Conservation (phyloP, 1,140 invertebrate genomes). For the Thalassaphorura encarpata region DNA sequence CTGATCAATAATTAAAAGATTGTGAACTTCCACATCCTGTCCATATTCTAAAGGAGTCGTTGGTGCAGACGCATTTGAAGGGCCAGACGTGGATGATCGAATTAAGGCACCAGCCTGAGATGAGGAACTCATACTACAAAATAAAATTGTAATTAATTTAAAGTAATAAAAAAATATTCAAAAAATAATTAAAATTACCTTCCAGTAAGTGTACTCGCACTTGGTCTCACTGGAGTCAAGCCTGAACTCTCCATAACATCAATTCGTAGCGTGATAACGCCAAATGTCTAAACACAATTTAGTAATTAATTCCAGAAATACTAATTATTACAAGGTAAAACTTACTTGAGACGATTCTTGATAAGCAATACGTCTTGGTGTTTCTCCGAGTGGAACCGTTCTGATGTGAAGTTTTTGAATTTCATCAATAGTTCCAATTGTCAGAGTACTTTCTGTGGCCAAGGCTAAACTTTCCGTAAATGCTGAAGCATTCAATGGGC, state of each 20-base stretch:
- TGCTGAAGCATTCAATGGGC: conserved; percentile 84
- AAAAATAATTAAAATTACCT: conserved; percentile 31
- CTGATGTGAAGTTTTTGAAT: conserved; percentile 96
- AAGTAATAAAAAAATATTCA: background rate
- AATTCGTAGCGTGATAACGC: conserved; percentile 77
- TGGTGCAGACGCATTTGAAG: conserved; percentile 17
- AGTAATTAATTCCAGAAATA: background rate
- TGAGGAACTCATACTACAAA: conserved; percentile 26
- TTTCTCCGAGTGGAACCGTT: conserved; percentile 87
- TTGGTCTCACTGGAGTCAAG: conserved; percentile 54
- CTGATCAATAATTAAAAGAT: conserved; percentile 86
- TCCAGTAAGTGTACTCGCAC: conserved; percentile 65
- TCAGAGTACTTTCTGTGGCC: conserved; percentile 83
- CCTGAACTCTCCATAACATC: conserved; percentile 66
- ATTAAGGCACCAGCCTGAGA: conserved; percentile 29
- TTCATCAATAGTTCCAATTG: conserved; percentile 97
- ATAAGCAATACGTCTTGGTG: conserved; percentile 84
- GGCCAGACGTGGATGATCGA: conserved; percentile 21
- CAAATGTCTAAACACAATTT: conserved; percentile 64
- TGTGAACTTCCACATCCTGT: conserved; percentile 84
- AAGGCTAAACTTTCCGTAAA: conserved; percentile 92
- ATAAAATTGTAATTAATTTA: background rate
- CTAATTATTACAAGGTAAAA: background rate
- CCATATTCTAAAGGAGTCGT: conserved; percentile 46
- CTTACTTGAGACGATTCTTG: conserved; percentile 76